phyloP scores from a whole-genome alignment of 2,888 invertebrate species.

The Sericinus montela region DNA sequence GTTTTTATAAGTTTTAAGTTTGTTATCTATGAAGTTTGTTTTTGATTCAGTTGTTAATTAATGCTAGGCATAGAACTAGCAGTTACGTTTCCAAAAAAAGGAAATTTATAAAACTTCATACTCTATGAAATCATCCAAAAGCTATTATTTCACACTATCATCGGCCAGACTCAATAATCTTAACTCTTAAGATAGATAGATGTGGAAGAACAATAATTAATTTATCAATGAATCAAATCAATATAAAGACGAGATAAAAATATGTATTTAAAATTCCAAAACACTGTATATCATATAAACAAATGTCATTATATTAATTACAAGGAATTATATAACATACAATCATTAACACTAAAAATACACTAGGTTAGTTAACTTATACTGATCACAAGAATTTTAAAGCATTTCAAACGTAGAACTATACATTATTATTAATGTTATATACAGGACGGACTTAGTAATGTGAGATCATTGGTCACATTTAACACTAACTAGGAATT shows the following conservation, averaged over 20 bases:
- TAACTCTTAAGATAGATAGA: too few relatives aligned
- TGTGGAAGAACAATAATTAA: too few relatives aligned
- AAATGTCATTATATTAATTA: conserved; percentile 61
- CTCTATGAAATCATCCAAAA: too few relatives aligned
- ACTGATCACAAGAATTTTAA: conserved; percentile 43
- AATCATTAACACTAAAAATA: conserved; percentile 34
- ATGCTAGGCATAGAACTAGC: too few relatives aligned
- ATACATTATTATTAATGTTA: conserved; percentile 14
- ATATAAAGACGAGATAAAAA: conserved; percentile 41
- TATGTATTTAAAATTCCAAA: conserved; percentile 59
- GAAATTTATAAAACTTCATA: too few relatives aligned
- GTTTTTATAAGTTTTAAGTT: too few relatives aligned
- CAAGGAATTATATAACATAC: conserved; percentile 40
- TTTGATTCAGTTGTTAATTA: too few relatives aligned
- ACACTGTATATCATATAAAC: conserved; percentile 72
- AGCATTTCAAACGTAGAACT: conserved; percentile 18
- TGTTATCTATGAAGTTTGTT: too few relatives aligned
- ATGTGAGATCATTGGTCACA: not conserved
- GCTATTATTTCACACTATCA: too few relatives aligned
- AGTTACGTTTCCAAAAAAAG: too few relatives aligned
- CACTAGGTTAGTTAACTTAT: conserved; percentile 36
- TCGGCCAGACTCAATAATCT: too few relatives aligned
- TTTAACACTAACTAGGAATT: not conserved
- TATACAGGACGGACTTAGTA: conserved; percentile 24
- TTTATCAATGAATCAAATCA: conserved; percentile 6